These are phyloP conservation scores for Elachura formosa DNA, from an alignment of 2,113 vertebrate species.

Conservation along the genomic window DNA sequence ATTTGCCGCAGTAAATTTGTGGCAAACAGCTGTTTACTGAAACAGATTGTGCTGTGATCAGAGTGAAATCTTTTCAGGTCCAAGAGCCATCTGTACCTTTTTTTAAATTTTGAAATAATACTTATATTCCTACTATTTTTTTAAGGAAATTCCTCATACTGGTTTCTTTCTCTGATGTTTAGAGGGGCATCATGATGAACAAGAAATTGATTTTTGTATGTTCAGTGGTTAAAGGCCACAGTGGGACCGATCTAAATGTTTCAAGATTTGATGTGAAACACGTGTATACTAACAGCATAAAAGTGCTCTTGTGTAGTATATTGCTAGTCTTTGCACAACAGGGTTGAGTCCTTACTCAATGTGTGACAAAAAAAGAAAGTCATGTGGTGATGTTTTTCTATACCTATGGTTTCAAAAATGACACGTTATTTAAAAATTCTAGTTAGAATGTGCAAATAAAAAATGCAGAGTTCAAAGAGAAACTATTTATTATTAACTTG, in stretches of 20 bases:
- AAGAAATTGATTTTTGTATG: not conserved
- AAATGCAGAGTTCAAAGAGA: not conserved
- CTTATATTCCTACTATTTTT: not conserved
- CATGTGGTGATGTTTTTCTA: not conserved
- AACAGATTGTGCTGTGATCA: not conserved
- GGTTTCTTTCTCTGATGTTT: not conserved
- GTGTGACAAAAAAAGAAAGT: not conserved
- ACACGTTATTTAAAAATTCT: not conserved
- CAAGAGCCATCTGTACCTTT: not conserved
- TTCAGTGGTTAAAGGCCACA: not conserved
- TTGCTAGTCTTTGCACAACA: not conserved
- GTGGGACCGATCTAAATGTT: not conserved
- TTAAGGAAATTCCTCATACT: not conserved
- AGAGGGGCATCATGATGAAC: not conserved
- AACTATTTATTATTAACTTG: not conserved
- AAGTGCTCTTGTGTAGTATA: not conserved
- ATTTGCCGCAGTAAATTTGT: not conserved
- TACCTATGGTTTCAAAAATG: not conserved
- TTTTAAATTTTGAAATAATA: not conserved
- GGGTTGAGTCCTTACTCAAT: not conserved
- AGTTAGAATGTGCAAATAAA: not conserved
- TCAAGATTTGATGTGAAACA: not conserved
- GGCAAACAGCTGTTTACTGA: not conserved
- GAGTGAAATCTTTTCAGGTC: not conserved
- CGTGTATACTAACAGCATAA: not conserved